Conservation (phyloP, 2,113 vertebrate genomes). For the Phylloscopus whistleri region DNA sequence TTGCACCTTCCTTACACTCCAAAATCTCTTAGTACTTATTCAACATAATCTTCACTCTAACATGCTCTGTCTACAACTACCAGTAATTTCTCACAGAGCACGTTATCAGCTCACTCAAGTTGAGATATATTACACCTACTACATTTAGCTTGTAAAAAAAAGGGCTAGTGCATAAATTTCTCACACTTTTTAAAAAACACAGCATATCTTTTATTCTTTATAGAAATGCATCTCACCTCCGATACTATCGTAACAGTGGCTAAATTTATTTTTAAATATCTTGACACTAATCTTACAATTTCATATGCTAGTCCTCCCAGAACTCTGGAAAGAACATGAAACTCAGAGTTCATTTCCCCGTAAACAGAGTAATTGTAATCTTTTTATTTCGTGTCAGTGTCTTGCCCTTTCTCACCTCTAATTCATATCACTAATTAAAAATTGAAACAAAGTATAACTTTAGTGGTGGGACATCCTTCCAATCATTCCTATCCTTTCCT, state of each 20-base stretch:
- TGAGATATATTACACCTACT: background rate
- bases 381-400: background rate
- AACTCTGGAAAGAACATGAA: background rate
- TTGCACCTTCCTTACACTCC: background rate
- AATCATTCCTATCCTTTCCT: background rate
- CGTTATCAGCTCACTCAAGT: background rate
- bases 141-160: background rate
- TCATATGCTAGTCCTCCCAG: background rate
- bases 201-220: background rate
- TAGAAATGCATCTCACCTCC: background rate
- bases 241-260: background rate
- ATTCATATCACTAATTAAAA: background rate
- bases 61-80: background rate
- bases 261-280: background rate
- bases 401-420: background rate
- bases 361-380: background rate
- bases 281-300: background rate
- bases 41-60: background rate
- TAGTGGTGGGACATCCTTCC: background rate
- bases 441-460: background rate
- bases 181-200: background rate
- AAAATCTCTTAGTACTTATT: background rate
- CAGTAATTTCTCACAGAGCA: background rate
- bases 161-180: rapidly evolving
- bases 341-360: background rate